phyloP scores from a whole-genome alignment of 2,797 vertebrate genomes.

The Tapirus indicus region DNA sequence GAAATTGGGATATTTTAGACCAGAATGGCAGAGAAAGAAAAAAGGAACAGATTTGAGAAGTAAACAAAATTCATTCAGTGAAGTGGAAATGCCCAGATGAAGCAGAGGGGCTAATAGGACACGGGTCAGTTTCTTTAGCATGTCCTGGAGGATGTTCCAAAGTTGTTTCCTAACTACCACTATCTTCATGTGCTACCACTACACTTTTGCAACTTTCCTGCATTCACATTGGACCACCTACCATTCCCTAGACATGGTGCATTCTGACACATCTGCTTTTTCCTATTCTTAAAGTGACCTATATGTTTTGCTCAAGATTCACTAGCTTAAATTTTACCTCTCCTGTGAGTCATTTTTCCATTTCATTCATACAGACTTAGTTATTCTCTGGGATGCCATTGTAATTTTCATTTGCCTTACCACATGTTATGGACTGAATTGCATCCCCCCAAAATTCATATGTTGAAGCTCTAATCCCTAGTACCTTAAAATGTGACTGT shows the following conservation, averaged over 20 bases:
- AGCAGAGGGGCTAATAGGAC: neutral
- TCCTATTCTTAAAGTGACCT: neutral
- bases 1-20: neutral
- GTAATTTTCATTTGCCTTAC: neutral
- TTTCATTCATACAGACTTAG: neutral
- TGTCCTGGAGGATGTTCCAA: neutral
- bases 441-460: neutral
- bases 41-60: neutral
- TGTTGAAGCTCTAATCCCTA: neutral
- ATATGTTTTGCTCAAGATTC: neutral
- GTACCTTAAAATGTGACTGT: neutral
- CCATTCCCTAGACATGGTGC: neutral
- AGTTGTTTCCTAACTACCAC: neutral
- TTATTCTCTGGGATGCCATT: neutral
- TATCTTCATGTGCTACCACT: neutral
- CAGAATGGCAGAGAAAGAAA: neutral
- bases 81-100: neutral
- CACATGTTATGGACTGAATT: neutral
- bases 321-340: neutral
- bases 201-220: neutral
- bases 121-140: neutral
- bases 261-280: neutral
- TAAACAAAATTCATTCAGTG: neutral
- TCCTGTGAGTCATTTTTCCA: neutral
- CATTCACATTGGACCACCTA: neutral